Evolutionary conservation across 2,888 invertebrate species (phyloP), one percentile per base, ranked within the genome.

Genomic region (Mythimna impura): DNA sequence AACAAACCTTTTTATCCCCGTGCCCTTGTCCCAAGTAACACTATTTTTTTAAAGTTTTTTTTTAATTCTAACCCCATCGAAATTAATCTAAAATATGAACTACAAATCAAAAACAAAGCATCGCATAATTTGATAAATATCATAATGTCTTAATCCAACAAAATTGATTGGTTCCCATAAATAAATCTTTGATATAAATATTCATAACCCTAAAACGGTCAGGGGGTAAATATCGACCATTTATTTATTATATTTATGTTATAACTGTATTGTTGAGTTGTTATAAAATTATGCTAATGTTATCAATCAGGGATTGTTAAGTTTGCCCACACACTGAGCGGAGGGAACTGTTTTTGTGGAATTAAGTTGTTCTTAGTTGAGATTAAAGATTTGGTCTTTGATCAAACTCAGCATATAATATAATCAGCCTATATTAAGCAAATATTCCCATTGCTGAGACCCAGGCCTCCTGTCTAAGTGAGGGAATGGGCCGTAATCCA

Each of bases 281-380:
- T 85, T 84, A 85, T 83, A 88, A 83, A 82, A 85, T 86, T 87
- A 84, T 72, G 81, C 82, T 73, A 90, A 89, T 91, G 84, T 88
- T 87, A 81, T 80, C 78, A 81, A 86, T 87, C 87, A 85, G 76
- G 79, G 73, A 80, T 85, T 87, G 84, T 84, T 84, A 65, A 58
- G 69, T 76, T 66, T 68, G 89, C 43, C 91, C 91, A 89, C 91
- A 91, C 91, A 90, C 88, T 84, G 85, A 54, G 87, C 47, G 34
- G 10, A 64, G 61, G 58, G 62, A 66, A 43, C 14, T 25, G 47
- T 75, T 78, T 73, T 78, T 76, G 36, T 58, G 4, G 5, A 70
- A 75, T 85, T 77, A 81, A 40, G 34, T 72, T 69, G 69, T 71
- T 73, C 5, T 78, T 57, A 66, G 36, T 62, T 25, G 14, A 69